Evolutionary conservation across 2,888 invertebrate species (phyloP).

Genomic region (Monochamus alternatus): DNA sequence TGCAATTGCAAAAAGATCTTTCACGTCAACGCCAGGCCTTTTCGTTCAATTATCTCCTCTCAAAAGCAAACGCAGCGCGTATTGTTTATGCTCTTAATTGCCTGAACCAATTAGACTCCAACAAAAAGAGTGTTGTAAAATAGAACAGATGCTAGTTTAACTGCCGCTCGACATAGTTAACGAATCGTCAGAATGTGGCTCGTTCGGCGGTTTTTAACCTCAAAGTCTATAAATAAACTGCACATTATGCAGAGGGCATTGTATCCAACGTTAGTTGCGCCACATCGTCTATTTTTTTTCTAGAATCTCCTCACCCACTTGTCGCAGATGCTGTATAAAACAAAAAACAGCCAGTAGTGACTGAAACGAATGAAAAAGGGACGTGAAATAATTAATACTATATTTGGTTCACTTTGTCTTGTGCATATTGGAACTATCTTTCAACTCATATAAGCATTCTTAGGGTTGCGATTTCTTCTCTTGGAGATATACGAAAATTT

Average conservation of each 20-base stretch:
- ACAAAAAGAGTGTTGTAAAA: constrained; percentile 3
- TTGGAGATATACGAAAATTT: no score
- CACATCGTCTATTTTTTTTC: background rate
- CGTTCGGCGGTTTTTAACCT: constrained; percentile 9
- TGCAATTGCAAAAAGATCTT: background rate
- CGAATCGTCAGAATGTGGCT: background rate
- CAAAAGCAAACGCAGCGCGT: background rate
- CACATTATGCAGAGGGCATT: constrained; percentile 6
- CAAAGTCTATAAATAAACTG: background rate
- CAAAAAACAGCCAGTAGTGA: no score
- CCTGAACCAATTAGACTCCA: background rate
- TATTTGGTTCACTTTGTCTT: no score
- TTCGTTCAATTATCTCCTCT: background rate
- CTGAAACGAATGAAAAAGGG: no score
- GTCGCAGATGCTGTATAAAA: background rate
- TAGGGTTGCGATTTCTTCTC: no score
- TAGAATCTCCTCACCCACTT: background rate
- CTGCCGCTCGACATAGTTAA: background rate
- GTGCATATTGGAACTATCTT: no score
- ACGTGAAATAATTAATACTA: no score
- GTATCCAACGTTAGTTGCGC: background rate
- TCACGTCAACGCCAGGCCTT: background rate
- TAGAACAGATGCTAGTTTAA: constrained; percentile 5
- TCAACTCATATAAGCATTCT: no score
- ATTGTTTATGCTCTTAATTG: background rate